A percentile compares a stretch with the other conserved stretches of the same genome.
Conservation (phyloP, 2,888 invertebrate genomes). For the Lepas anatifera region DNA sequence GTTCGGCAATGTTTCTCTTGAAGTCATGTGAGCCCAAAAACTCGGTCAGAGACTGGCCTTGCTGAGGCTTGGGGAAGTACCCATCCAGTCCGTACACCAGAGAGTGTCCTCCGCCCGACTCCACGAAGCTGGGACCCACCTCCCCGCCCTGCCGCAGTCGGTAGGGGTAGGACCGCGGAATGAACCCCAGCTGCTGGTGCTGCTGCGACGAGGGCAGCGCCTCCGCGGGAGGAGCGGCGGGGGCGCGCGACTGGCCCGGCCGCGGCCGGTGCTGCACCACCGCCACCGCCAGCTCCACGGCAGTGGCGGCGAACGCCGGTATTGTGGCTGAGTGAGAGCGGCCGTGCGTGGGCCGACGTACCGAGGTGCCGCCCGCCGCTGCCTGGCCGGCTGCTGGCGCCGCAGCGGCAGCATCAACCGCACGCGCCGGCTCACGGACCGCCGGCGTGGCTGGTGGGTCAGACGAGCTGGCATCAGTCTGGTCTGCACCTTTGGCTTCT, state of each 20-base stretch:
- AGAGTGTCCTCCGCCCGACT: constrained; percentile 7
- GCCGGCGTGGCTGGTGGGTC: neutral
- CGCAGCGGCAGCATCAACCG: neutral
- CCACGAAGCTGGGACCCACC: neutral
- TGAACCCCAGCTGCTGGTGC: constrained; percentile 8
- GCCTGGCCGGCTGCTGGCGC: neutral
- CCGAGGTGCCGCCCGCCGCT: neutral
- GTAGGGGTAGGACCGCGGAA: neutral
- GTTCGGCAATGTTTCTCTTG: constrained; percentile 60
- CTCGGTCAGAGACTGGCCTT: constrained; percentile 22
- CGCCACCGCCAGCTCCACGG: neutral
- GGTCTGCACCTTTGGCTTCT: neutral
- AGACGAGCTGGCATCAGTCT: neutral
- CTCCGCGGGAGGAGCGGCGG: neutral
- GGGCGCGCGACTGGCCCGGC: neutral
- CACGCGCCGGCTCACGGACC: neutral
- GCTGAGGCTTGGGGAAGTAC: constrained; percentile 24
- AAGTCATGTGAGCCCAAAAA: constrained; percentile 32
- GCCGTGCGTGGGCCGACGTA: neutral
- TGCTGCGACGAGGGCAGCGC: neutral
- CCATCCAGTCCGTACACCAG: constrained; percentile 16
- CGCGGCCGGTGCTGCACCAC: neutral
- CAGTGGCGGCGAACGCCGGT: neutral
- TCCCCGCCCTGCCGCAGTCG: neutral
- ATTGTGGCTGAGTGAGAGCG: neutral